A percentile compares a stretch with the other conserved stretches of the same genome.
These are phyloP conservation scores for Pachycephala philippinensis DNA, from an alignment of 2,113 vertebrate genomes.

Conservation along the genomic window DNA sequence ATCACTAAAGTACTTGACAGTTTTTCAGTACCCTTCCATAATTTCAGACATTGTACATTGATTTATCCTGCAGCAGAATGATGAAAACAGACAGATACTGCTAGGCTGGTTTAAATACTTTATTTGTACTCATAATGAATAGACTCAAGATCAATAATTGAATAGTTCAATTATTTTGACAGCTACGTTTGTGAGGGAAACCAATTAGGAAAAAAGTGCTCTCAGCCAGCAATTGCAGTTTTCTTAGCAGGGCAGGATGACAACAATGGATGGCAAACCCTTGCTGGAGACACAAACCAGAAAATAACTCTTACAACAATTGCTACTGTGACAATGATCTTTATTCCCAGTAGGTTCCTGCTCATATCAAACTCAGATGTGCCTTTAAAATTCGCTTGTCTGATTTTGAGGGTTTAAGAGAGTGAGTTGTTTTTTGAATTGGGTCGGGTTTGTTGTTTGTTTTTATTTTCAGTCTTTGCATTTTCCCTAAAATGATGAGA, in stretches of 20 bases:
- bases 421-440: rapidly evolving
- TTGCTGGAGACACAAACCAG: background rate
- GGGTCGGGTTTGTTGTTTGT: background rate
- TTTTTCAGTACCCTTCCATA: background rate
- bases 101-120: background rate
- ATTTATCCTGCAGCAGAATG: background rate
- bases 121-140: background rate
- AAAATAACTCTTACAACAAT: background rate
- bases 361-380: background rate
- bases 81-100: background rate
- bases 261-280: background rate
- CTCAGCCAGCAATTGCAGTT: background rate
- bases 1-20: background rate
- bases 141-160: background rate
- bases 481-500: background rate
- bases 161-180: conserved; percentile 24
- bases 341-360: background rate
- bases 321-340: background rate
- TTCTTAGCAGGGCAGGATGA: background rate
- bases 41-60: background rate
- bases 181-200: background rate
- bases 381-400: background rate
- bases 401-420: background rate
- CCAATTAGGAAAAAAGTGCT: background rate
- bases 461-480: background rate